phyloP scores from a whole-genome alignment of 2,797 vertebrate genomes.

The Distichodus sexfasciatus region DNA sequence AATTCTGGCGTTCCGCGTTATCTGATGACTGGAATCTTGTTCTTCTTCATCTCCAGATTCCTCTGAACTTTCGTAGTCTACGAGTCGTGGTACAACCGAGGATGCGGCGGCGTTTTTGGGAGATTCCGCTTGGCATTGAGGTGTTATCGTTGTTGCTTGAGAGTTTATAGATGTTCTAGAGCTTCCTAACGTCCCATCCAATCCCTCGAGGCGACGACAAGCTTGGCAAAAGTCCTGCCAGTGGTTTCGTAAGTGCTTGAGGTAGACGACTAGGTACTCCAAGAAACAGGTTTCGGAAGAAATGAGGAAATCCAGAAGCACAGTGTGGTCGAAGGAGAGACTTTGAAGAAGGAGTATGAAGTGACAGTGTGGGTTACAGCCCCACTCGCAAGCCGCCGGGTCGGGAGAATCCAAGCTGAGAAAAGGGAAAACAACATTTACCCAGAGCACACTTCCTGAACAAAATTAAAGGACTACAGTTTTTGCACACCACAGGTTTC shows the following conservation, averaged over 20 bases:
- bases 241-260: constrained; percentile 79
- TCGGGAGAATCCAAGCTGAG: constrained; percentile 23
- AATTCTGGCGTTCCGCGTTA: not conserved
- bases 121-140: too few species aligned
- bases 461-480: not conserved
- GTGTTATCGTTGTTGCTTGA: not conserved
- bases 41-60: constrained; percentile 76
- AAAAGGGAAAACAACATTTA: not conserved
- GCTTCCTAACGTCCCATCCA: not conserved
- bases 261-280: constrained; percentile 89
- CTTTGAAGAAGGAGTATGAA: constrained; percentile 83
- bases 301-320: constrained; percentile 93
- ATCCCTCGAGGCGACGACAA: constrained; percentile 60
- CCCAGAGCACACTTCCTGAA: not conserved
- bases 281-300: constrained; percentile 94
- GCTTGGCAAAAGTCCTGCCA: constrained; percentile 69
- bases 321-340: constrained; percentile 82
- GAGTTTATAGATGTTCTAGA: not conserved
- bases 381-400: constrained; percentile 60
- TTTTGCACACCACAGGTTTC: not conserved
- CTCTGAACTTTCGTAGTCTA: constrained; percentile 86
- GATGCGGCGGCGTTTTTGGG: not conserved
- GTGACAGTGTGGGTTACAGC: constrained; percentile 89
- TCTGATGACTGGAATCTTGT: not conserved
- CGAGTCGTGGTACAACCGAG: constrained; percentile 61